Base-by-base conservation (phyloP, 1,140 invertebrate genomes). In the Agrypnia vestita region DNA sequence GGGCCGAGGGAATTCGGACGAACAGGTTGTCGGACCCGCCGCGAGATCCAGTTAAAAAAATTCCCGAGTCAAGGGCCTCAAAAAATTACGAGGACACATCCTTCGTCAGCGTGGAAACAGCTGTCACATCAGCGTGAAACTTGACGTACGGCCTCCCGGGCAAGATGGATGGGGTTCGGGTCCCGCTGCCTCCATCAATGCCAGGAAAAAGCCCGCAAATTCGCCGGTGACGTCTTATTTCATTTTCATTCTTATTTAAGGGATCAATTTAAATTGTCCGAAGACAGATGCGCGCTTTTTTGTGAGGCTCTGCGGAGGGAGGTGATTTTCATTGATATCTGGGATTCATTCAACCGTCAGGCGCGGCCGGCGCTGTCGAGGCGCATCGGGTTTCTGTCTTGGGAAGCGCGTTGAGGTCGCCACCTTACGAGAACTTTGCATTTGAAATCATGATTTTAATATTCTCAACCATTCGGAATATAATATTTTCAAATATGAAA, bases 311-410 rank as follows among this genome's bases (percentile, higher is more conserved):
- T 35, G 1, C 6, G 1, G 25, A 43, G 56, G 56, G 44, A 13
- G 10, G 74, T 12, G 59, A 7, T 43, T 76, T 59, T 72, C 78
- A 80, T 80, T 80, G 64, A 77, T 80, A 73, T 72, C 25, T 9
- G 46, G 64, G 11, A 53, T 80, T 73, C 80, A 81, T 81, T 81
- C 80, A 81, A 78, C 76, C 78, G 77, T 78, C 75, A 19, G 44
- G 13, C 25, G 46, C 3, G 12, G 67, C 67, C 67, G 67, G 67
- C 67, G 17, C 67, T 15, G 21, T 10, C 21, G 4, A 0, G 19
- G 15, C 17, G 4, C 21, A 1, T 72, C 77, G 73, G 79, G 80
- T 81, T 81, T 72, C 67, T 69, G 43, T 55, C 80, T 64, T 78
- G 47, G 0, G 56, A 44, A 74, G 76, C 69, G 80, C 80, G 80